phyloP scores from a whole-genome alignment of 2,113 vertebrate genomes.

The Bujurquina vittata region DNA sequence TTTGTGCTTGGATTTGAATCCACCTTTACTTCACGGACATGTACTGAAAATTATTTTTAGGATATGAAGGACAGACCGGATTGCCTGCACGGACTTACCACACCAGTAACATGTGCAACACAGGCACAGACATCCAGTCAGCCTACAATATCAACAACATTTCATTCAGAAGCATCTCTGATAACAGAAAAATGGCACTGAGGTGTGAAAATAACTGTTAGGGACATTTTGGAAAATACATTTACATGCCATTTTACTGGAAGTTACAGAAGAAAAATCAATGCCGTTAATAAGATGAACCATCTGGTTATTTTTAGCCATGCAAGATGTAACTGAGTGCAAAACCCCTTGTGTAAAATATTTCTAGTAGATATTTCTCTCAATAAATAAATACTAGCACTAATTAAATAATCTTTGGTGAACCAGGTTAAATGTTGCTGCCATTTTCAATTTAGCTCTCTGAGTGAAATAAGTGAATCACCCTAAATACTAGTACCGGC shows the following conservation, averaged over 20 bases:
- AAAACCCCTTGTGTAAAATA: too few species aligned
- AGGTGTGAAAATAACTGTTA: background rate
- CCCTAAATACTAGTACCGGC: too few species aligned
- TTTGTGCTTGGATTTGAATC: background rate
- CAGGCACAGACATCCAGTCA: conserved; percentile 4
- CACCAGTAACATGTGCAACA: background rate
- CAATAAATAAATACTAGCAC: too few species aligned
- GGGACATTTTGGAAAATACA: background rate
- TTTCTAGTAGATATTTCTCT: too few species aligned
- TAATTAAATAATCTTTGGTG: too few species aligned
- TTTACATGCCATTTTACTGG: background rate
- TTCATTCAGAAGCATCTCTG: conserved; percentile 4
- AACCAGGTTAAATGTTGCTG: too few species aligned
- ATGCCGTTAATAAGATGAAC: background rate
- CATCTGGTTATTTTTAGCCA: background rate
- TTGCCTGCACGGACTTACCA: background rate
- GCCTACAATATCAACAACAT: background rate
- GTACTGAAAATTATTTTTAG: conserved; percentile 1
- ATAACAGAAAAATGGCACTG: background rate
- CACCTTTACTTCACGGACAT: background rate
- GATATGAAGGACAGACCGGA: background rate
- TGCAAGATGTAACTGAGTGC: background rate
- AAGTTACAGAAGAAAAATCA: background rate
- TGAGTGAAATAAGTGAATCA: too few species aligned
- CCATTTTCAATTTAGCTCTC: too few species aligned